These are phyloP conservation scores for Syrista parreyssii DNA, from an alignment of 2,888 invertebrate species.

Conservation along the genomic window DNA sequence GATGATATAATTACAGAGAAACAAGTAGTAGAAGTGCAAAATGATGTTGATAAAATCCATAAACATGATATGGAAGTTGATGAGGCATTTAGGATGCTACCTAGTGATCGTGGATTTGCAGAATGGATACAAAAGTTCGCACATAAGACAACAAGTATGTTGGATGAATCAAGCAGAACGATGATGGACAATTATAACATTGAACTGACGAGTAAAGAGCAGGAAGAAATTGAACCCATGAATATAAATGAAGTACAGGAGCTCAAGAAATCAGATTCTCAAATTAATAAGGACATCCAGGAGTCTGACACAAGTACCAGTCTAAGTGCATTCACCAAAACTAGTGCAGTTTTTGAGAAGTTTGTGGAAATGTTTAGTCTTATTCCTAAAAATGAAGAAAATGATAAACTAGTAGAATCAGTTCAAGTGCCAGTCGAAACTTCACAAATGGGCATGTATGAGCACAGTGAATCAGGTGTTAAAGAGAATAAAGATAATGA, in stretches of 20 bases:
- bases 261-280: not conserved
- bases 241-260: slow-evolving; percentile 8
- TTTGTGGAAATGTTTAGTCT: not conserved
- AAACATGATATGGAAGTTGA: not conserved
- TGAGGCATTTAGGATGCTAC: not conserved
- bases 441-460: not conserved
- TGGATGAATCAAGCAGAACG: not conserved
- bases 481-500: not conserved
- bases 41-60: not conserved
- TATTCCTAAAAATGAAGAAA: not conserved
- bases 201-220: not conserved
- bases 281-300: not conserved
- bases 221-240: not conserved
- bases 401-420: not conserved
- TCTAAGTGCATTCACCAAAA: not conserved
- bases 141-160: not conserved
- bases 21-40: not conserved
- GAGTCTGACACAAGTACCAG: not conserved
- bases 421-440: not conserved
- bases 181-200: not conserved
- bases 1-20: slow-evolving; percentile 1
- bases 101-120: not conserved
- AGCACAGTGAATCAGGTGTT: not conserved
- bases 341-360: not conserved
- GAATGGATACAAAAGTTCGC: not conserved